Percentiles rank a stretch among this genome's conserved stretches.
Evolutionary conservation across 2,797 vertebrate genomes (phyloP).

Genomic region (Sebastes trivittatus): DNA sequence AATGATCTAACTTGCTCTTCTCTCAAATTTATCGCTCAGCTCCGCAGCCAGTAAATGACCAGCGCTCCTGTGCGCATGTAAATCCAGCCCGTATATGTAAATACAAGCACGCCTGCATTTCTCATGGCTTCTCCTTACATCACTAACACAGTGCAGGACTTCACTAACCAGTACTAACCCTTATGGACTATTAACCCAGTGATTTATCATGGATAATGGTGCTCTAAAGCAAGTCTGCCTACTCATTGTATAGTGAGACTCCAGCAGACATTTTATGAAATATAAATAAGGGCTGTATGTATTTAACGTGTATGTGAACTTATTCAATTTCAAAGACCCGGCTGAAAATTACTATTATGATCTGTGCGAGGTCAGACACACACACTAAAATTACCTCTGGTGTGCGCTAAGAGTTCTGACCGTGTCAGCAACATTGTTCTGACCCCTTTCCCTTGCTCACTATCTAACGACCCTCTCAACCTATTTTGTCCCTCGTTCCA

Average conservation of each 20-base stretch:
- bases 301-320: conserved; percentile 46
- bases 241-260: conserved; percentile 8
- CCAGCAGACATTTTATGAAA: conserved; percentile 50
- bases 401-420: conserved; percentile 58
- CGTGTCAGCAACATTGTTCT: conserved; percentile 67
- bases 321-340: conserved; percentile 43
- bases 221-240: not conserved
- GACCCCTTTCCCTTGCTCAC: conserved; percentile 59
- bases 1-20: conserved; percentile 61
- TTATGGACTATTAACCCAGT: conserved; percentile 32
- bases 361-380: conserved; percentile 40
- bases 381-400: conserved; percentile 47
- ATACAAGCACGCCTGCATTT: conserved; percentile 9
- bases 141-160: conserved; percentile 27
- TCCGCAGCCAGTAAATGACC: conserved; percentile 20
- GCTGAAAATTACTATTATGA: conserved; percentile 56
- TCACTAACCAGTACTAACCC: conserved; percentile 42
- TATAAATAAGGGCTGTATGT: conserved; percentile 56
- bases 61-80: conserved; percentile 19
- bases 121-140: not conserved
- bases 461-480: conserved; percentile 67
- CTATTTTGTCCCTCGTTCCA: conserved; percentile 69
- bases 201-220: conserved; percentile 42
- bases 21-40: conserved; percentile 31
- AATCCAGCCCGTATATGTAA: conserved; percentile 28